These are phyloP conservation scores for Drosophila erecta DNA, from an alignment of 1,140 invertebrate genomes.

Conservation along the genomic window DNA sequence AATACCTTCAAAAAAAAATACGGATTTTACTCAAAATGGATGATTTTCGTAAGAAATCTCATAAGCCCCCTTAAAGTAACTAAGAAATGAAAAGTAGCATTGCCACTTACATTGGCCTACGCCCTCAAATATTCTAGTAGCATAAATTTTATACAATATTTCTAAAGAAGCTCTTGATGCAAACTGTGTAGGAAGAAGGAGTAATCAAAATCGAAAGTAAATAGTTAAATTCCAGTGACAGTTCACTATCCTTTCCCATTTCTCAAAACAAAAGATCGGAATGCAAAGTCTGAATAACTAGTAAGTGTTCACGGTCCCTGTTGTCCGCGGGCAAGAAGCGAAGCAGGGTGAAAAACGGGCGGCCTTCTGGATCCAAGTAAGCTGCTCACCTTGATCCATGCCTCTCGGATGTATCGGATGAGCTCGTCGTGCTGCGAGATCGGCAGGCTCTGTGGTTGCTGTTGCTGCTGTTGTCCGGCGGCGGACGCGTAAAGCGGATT, in stretches of 20 bases:
- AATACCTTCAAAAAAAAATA: no score
- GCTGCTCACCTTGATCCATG: constrained; percentile 77
- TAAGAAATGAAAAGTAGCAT: no score
- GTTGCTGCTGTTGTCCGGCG: constrained; percentile 30
- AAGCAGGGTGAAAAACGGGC: constrained; percentile 3
- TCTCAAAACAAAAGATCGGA: background rate
- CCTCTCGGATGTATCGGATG: constrained; percentile 79
- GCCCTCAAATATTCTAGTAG: no score
- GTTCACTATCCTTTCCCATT: no score
- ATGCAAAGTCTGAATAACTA: background rate
- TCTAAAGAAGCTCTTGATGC: background rate
- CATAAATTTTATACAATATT: background rate
- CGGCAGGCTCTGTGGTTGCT: constrained; percentile 59
- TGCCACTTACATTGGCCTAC: no score
- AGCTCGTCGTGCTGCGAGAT: constrained; percentile 82
- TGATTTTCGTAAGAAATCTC: no score
- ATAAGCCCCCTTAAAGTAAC: no score
- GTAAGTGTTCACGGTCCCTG: constrained; percentile 14
- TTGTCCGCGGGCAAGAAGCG: constrained; percentile 19
- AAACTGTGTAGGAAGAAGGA: background rate
- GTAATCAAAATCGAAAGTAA: background rate
- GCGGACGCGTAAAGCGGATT: constrained; percentile 40
- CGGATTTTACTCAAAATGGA: no score
- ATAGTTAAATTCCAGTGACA: no score
- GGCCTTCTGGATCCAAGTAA: constrained; percentile 1